Evolutionary conservation across 2,888 invertebrate species (phyloP), one percentile per base, ranked within the genome.

Genomic region (Ctena decussata): DNA sequence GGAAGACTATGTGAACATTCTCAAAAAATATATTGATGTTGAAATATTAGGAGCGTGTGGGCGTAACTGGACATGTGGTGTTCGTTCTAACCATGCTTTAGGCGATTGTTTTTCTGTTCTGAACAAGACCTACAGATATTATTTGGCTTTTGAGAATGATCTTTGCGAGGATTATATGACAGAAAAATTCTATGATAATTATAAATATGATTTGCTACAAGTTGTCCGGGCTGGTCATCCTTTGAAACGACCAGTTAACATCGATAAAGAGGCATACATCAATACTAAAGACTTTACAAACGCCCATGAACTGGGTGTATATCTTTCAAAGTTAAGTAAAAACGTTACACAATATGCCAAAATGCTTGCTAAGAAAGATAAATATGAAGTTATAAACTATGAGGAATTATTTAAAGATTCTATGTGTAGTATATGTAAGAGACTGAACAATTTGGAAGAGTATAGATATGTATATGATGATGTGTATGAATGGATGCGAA

Each of bases 1-100:
- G 60, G 60, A 60, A 60, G n/a, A 60, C n/a, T 60, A 60, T n/a
- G 60, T 60, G 8, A n/a, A 60, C 24, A n/a, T 60, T 27, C 60
- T 60, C 24, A n/a, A n/a, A n/a, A 60, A 60, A 60, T 60, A 60
- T n/a, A 30, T 60, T 11, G 12, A n/a, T 30, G 60, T 60, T 30
- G 60, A 60, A 8, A 30, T 60, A 8, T 60, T 60, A n/a, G 60
- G 60, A n/a, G 30, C 24, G 8, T 60, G 60, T 60, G 60, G 60
- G n/a, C 8, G 11, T 12, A 44, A 44, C 8, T 44, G 44, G 44
- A 44, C 8, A 8, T 44, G 44, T 44, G 44, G 44, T 44, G 18
- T 8, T 12, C 44, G 44, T 12, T 18, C 8, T 44, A 44, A 44
- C 44, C 44, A 44, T 18, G 44, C 44, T 18, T 12, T 12, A 44